A percentile compares a stretch with the other conserved stretches of the same genome.
Conservation (phyloP, 2,888 invertebrate genomes). For the Gisinianus flammeolus region DNA sequence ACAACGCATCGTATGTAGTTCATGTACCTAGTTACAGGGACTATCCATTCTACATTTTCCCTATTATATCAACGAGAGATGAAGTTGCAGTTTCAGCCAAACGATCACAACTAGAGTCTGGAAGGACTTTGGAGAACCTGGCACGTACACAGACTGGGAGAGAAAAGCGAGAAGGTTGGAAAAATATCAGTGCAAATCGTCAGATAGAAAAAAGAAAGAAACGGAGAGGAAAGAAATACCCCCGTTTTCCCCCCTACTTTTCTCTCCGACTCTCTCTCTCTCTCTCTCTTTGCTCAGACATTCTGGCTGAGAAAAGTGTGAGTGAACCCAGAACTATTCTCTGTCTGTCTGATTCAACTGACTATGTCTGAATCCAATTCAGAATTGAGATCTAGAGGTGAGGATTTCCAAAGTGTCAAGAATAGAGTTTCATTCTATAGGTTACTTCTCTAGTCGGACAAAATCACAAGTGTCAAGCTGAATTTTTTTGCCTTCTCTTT, state of each 20-base stretch:
- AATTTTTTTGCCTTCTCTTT: constrained; percentile 33
- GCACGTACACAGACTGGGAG: neutral
- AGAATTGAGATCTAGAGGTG: constrained; percentile 13
- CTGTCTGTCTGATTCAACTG: neutral
- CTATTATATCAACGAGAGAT: too few relatives aligned
- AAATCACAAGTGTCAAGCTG: constrained; percentile 44
- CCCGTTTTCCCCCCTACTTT: too few relatives aligned
- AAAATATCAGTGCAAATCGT: neutral
- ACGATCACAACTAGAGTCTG: neutral
- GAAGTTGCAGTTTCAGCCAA: constrained; percentile 19
- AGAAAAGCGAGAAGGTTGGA: neutral
- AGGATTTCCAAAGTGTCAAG: constrained; percentile 12
- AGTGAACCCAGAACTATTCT: neutral
- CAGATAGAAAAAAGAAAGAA: neutral
- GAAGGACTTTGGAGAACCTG: constrained; percentile 1
- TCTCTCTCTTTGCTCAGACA: neutral
- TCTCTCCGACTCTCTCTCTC: too few relatives aligned
- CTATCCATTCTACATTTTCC: neutral
- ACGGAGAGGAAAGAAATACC: constrained; percentile 5
- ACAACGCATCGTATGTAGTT: neutral
- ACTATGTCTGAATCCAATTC: neutral
- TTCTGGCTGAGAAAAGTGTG: neutral
- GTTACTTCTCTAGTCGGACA: constrained; percentile 27
- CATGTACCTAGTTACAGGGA: neutral
- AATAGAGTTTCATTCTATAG: constrained; percentile 20